These are phyloP conservation scores for Melipona quadrifasciata DNA, from an alignment of 1,140 invertebrate species.

Conservation along the genomic window DNA sequence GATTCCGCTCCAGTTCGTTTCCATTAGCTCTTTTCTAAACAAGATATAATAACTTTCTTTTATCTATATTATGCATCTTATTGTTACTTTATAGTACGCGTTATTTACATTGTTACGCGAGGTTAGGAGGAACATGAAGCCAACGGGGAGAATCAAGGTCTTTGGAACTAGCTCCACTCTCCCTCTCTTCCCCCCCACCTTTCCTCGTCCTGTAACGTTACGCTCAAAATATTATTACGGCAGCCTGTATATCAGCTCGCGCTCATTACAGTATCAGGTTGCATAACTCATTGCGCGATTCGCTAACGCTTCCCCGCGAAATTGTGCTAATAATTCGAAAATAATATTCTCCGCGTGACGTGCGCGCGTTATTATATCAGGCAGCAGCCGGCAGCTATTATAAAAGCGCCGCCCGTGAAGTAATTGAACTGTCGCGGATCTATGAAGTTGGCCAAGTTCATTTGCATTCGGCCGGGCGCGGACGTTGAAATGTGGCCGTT, in stretches of 20 bases:
- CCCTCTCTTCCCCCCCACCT: too few relatives aligned
- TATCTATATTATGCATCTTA: conserved; percentile 21
- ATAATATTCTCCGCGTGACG: too few relatives aligned
- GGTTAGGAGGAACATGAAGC: conserved; percentile 19
- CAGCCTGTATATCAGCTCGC: background rate
- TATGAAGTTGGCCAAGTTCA: conserved; percentile 4
- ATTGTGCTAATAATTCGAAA: conserved; percentile 29
- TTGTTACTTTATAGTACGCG: background rate
- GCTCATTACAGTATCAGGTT: conserved; percentile 15
- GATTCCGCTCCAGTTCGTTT: background rate
- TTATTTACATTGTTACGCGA: background rate
- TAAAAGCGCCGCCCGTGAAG: conserved; percentile 7
- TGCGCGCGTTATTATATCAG: background rate
- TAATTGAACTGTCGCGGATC: conserved; percentile 36
- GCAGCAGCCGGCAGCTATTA: background rate
- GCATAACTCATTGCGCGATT: conserved; percentile 27
- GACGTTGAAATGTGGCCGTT: background rate
- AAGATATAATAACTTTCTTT: background rate
- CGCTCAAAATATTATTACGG: conserved; percentile 24
- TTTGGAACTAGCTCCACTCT: conserved; percentile 7
- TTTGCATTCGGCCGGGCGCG: conserved; percentile 10
- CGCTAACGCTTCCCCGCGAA: background rate
- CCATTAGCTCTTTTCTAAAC: too few relatives aligned
- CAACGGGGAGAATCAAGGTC: conserved; percentile 20
- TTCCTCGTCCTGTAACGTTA: conserved; percentile 17